Evolutionary conservation across 2,797 vertebrate genomes (phyloP).

Genomic region (Eremophila alpestris): DNA sequence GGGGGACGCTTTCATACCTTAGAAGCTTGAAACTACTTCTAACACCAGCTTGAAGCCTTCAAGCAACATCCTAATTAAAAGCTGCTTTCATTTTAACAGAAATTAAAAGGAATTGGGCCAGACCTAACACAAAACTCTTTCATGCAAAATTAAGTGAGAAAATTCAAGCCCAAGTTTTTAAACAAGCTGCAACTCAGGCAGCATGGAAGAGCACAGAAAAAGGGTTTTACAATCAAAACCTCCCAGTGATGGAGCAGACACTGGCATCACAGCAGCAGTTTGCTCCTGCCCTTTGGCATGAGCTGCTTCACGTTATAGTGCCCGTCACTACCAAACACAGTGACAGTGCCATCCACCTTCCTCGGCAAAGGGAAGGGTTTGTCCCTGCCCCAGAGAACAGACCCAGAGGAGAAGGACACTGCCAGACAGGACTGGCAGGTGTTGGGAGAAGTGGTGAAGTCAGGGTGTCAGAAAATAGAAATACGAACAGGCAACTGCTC

Average conservation of each 20-base stretch:
- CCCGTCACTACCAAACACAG: not conserved
- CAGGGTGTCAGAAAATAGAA: not conserved
- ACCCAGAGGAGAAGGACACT: not conserved
- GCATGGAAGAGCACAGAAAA: not conserved
- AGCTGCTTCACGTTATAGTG: not conserved
- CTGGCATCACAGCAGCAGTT: fast-evolving
- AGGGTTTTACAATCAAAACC: not conserved
- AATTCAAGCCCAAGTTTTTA: not conserved
- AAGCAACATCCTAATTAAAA: not conserved
- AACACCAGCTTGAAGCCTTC: not conserved
- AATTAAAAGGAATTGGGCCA: not conserved
- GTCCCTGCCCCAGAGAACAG: not conserved
- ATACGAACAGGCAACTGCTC: not conserved
- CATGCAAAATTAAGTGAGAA: not conserved
- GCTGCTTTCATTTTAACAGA: not conserved
- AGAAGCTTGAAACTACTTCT: not conserved
- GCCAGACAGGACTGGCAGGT: not conserved
- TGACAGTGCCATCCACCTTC: not conserved
- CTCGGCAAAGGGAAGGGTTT: not conserved
- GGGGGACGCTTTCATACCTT: not conserved
- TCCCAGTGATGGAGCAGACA: not conserved
- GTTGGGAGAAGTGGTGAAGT: not conserved
- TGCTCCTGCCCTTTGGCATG: not conserved
- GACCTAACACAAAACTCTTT: not conserved
- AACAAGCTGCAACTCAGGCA: not conserved